Evolutionary conservation across 2,888 invertebrate genomes (phyloP).

Genomic region (Melinopterus prodromus): DNA sequence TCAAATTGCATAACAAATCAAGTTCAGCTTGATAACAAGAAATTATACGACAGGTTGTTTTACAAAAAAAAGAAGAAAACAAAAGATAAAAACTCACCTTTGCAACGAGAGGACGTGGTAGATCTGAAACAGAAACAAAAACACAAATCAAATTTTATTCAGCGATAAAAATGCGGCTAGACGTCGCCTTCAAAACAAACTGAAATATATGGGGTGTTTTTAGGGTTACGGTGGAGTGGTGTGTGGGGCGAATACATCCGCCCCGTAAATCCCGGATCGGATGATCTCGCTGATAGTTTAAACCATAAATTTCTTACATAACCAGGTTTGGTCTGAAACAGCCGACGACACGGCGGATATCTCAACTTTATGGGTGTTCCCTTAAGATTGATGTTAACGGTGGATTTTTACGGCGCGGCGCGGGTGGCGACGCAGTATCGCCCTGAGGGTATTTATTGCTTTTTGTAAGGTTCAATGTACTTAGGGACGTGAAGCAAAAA

Average conservation of each 20-base stretch:
- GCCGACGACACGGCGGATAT: neutral
- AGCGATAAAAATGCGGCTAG: neutral
- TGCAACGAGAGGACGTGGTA: neutral
- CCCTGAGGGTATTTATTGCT: neutral
- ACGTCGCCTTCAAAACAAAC: neutral
- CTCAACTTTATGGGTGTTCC: neutral
- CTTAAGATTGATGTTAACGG: neutral
- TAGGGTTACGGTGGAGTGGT: neutral
- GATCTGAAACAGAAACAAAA: neutral
- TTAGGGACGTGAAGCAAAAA: neutral
- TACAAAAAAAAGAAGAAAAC: too few relatives aligned
- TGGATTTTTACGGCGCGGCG: neutral
- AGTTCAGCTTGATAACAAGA: too few relatives aligned
- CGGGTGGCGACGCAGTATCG: neutral
- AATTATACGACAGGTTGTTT: too few relatives aligned
- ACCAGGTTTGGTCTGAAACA: slow-evolving; percentile 4
- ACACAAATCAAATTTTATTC: neutral
- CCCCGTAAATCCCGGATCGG: neutral
- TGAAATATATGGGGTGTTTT: neutral
- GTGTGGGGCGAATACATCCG: neutral
- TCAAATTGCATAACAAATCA: too few relatives aligned
- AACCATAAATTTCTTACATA: neutral
- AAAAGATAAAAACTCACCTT: neutral
- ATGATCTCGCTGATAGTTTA: neutral
- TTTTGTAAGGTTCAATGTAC: neutral